These are phyloP conservation scores for Drosophila barbarae DNA, from an alignment of 2,888 invertebrate species.

Conservation along the genomic window DNA sequence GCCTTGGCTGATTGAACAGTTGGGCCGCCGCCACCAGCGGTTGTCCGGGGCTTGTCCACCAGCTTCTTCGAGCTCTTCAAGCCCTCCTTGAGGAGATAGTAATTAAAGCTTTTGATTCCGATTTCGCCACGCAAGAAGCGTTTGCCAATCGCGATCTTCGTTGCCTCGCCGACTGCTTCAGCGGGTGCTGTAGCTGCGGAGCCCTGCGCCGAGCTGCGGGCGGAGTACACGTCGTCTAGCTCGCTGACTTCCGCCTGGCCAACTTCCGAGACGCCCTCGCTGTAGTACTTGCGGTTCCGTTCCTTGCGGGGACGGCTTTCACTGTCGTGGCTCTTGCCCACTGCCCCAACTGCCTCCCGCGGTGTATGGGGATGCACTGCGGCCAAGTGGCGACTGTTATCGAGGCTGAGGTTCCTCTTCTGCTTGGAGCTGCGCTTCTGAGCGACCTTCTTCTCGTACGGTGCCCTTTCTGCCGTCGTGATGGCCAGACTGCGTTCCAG, in stretches of 20 bases:
- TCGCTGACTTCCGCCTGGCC: conserved; percentile 38
- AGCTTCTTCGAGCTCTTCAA: conserved; percentile 78
- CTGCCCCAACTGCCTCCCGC: conserved; percentile 12
- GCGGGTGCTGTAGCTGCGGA: conserved; percentile 50
- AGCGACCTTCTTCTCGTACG: conserved; percentile 53
- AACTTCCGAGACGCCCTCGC: conserved; percentile 40
- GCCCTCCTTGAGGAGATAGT: conserved; percentile 79
- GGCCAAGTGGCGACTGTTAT: conserved; percentile 62
- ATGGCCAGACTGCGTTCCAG: conserved; percentile 68
- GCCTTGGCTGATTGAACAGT: conserved; percentile 18
- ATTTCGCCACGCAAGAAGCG: conserved; percentile 79
- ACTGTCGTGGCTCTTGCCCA: conserved; percentile 29
- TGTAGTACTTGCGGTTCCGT: conserved; percentile 57
- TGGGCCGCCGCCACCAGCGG: background rate
- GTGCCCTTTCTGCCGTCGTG: conserved; percentile 43
- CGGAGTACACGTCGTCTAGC: conserved; percentile 65
- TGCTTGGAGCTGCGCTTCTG: conserved; percentile 76
- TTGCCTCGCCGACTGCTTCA: conserved; percentile 43
- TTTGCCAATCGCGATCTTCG: conserved; percentile 78
- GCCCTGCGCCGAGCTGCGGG: conserved; percentile 63
- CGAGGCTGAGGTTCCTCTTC: conserved; percentile 76
- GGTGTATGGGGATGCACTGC: conserved; percentile 24
- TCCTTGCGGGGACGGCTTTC: conserved; percentile 43
- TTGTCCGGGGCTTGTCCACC: conserved; percentile 72
- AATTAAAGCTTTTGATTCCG: conserved; percentile 80